Base-by-base conservation (phyloP, 2,113 vertebrate species). In the Forbesichthys papilliferus region DNA sequence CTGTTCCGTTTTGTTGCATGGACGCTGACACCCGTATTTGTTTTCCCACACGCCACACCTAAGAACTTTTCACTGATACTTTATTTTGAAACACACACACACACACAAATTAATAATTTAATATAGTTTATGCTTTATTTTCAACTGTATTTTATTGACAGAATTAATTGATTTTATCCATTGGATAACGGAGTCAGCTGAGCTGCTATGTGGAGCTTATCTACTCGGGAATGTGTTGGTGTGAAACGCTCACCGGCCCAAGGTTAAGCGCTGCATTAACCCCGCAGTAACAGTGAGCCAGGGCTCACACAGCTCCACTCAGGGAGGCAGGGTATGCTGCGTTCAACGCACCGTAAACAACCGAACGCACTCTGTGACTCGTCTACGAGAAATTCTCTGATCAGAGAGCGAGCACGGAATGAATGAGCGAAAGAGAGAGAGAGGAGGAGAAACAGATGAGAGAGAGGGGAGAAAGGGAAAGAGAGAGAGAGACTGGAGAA, bases 301-400 rank as follows among this genome's bases (percentile, higher is more conserved):
- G 27, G 27, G 2, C 27, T 3, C 2, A 3, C 2, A 27, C 27
- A 27, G 27, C 27, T 27, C 27, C 27, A 27, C 27, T 27, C 27
- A 27, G 27, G 27, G 27, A 27, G 20, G 20, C 20, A 20, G 20
- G 20, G 20, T 20, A 27, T 27, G 27, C 2, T 27, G 27, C 27
- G 27, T 27, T 27, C 27, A 27, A 27, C 27, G 27, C 27, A 27
- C 27, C 5, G 68, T 67, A 79, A 85, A 88, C 87, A 84, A 61
- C 60, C 56, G 55, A 64, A 75, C 60, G 16, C 49, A 77, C 70
- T 58, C 73, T 77, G 81, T 88, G 87, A 88, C 80, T 89, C 86
- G 88, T 65, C 64, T 75, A 71, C 72, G 80, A 73, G 57, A 70
- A 79, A 72, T 85, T 84, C 80, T 74, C 75, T 42, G 5, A 42